These are phyloP conservation scores for Bucorvus abyssinicus DNA, from an alignment of 2,797 vertebrate genomes.

Conservation along the genomic window DNA sequence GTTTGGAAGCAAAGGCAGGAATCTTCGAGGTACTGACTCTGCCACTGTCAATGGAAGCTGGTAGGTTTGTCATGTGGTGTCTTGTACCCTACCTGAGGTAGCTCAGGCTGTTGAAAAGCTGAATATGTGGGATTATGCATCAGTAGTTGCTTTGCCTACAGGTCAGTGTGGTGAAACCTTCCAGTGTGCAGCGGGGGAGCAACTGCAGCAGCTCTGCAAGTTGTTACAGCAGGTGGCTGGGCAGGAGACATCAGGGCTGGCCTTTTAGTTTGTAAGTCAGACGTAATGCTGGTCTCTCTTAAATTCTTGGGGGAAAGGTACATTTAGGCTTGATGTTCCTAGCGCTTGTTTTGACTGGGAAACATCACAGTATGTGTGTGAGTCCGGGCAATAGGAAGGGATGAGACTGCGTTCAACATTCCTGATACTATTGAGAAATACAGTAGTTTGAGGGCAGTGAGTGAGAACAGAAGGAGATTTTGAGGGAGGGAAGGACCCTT, in stretches of 20 bases:
- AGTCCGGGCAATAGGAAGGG: background rate
- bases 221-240: background rate
- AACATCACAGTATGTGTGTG: background rate
- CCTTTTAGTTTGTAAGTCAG: too few relatives aligned
- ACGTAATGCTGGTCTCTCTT: background rate
- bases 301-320: background rate
- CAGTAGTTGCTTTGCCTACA: background rate
- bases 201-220: background rate
- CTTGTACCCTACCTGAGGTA: background rate
- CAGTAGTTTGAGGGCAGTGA: background rate
- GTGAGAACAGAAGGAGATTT: slow-evolving; percentile 2
- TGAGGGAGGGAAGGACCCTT: slow-evolving; percentile 10
- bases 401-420: background rate
- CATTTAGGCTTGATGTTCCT: background rate
- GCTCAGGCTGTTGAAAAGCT: background rate
- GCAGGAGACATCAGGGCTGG: background rate
- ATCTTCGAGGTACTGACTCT: background rate
- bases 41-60: rapidly evolving
- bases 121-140: background rate
- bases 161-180: rapidly evolving
- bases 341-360: background rate
- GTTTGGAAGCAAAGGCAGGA: background rate
- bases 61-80: background rate
- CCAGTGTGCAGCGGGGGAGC: background rate
- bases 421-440: background rate